Evolutionary conservation across 2,888 invertebrate genomes (phyloP), one percentile per base, ranked within the genome.

Genomic region (Spodoptera exigua): DNA sequence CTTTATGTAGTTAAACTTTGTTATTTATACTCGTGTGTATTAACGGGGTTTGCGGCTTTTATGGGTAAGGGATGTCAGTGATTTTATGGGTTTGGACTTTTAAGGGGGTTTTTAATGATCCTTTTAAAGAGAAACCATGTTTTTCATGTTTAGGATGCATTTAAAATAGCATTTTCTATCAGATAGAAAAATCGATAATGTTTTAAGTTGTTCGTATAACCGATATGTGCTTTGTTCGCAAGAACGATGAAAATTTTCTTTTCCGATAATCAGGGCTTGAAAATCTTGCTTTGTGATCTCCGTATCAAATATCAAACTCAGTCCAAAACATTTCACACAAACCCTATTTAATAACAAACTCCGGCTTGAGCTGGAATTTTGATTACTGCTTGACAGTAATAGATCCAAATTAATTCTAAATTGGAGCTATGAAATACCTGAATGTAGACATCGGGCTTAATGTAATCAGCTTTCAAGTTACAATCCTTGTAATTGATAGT

Each of bases 1-100:
- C 57, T 76, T 71, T 71, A 76, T 64, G 61, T 74, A 65, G 59
- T 66, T 67, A 70, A 59, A 64, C 64, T 76, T 56, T 55, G 72
- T 72, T 69, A 61, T 72, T 72, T 69, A 69, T 69, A 43, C 44
- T 35, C 51, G 51, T 45, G 21, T 65, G 64, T 52, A 72, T 69
- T 69, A 52, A 53, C 35, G 41, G 37, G 17, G 66, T 54, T 55
- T 44, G 41, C 51, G 39, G 43, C 35, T 66, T 71, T 56, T 58
- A 58, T 40, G 21, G 21, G 39, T 27, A 41, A 49, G 12, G 12
- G 39, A 54, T 47, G 35, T 34, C 21, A 37, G 32, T 41, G 51
- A 35, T 43, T 64, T 58, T 46, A 49, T 44, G 21, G 44, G 17
- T n/a, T 37, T 10, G 2, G 37, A 51, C 44, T 36, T 18, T 3